Base-by-base conservation (phyloP, 2,797 vertebrate species). In the Hippoglossus hippoglossus region DNA sequence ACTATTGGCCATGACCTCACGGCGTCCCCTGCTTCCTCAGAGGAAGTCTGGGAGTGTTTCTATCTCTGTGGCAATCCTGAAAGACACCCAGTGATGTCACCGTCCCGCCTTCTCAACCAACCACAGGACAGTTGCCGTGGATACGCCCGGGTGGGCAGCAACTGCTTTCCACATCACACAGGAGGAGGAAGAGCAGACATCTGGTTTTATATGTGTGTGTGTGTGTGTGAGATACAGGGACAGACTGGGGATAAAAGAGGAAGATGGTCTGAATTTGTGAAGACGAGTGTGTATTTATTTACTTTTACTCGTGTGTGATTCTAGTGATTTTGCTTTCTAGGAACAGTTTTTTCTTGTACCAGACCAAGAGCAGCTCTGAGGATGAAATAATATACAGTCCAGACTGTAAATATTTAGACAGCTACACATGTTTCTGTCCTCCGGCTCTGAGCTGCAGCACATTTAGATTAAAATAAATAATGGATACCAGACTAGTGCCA, bases 81-180 rank as follows among this genome's bases (percentile, higher is more conserved):
- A 83, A 80, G 44, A 73, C 44, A 63, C 26, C 50, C 47, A 22
- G 62, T 86, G 89, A 85, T 74, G 84, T 88, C 86, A 88, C 66
- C 4, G 69, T 75, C 81, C 82, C 71, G 8, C 75, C 85, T 83
- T 69, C 67, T 76, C 74, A 75, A 67, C 81, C 54, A 71, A 82
- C 84, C 72, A 4, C 75, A 82, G 74, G 71, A 67, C 64, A 6
- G 84, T 87, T 91, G 58, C 80, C 69, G 86, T 88, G 81, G 83
- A 62, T 72, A 90, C 54, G 8, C 26, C 71, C 24, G 56, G 75
- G 68, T 80, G 74, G 79, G 80, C 73, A 84, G 80, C 73, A 49
- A 36, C 79, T 71, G 76, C 71, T 89, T 84, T 84, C 83, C 86
- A 85, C 83, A 84, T 90, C 86, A 88, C 63, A 75, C 73, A 69